phyloP scores from a whole-genome alignment of 1,140 invertebrate genomes.

The Megalopta genalis region DNA sequence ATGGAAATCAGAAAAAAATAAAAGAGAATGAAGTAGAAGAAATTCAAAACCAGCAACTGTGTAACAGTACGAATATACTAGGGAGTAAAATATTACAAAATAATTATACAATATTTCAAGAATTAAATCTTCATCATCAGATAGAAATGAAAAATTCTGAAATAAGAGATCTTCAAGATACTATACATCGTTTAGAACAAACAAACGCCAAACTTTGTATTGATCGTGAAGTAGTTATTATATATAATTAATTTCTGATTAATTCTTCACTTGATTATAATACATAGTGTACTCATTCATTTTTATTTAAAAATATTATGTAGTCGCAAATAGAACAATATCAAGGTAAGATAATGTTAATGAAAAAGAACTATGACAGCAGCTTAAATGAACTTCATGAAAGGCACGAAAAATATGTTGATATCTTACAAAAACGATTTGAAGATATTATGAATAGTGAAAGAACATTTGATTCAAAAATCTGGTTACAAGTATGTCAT shows the following conservation, averaged over 20 bases:
- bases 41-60: not conserved
- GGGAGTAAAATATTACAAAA: not conserved
- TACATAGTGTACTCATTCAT: not conserved
- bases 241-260: conserved; percentile 3
- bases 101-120: not conserved
- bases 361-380: conserved; percentile 57
- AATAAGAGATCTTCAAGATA: conserved; percentile 52
- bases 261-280: not conserved
- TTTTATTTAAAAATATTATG: conserved; percentile 9
- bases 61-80: not conserved
- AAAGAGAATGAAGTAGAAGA: conserved; percentile 33
- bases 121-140: conserved; percentile 29
- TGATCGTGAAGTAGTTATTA: conserved; percentile 38
- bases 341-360: conserved; percentile 45
- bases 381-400: conserved; percentile 46
- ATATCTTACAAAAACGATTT: conserved; percentile 50
- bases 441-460: conserved; percentile 53
- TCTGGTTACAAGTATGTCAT: conserved; percentile 54
- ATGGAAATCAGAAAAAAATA: not conserved
- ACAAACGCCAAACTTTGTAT: conserved; percentile 43
- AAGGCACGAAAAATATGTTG: conserved; percentile 47
- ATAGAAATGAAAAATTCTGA: conserved; percentile 50
- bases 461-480: conserved; percentile 45
- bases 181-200: conserved; percentile 38
- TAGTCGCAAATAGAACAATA: conserved; percentile 51